Evolutionary conservation across 2,113 vertebrate genomes (phyloP), one percentile per base, ranked within the genome.

Genomic region (Pelobates fuscus): DNA sequence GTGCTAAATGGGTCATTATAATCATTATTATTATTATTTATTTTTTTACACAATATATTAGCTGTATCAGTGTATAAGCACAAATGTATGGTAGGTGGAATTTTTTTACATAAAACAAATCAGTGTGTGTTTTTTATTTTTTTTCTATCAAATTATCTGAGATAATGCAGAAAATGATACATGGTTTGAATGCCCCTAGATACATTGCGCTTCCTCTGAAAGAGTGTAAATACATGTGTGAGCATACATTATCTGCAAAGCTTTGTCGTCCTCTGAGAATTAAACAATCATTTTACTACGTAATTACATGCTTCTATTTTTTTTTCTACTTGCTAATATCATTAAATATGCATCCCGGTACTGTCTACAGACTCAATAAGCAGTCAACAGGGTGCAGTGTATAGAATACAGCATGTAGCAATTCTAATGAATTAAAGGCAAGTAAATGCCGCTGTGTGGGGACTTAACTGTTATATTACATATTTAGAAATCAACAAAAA

Each of bases 231-330:
- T 77, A 77, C 73, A 68, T 77, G 73, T 67, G 64, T 52, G 44
- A 68, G 73, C 73, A 77, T 77, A 68, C 73, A 77, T 77, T 77
- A 77, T 58, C 73, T 77, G 54, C 44, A 25, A 54, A 60, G 67
- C 62, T 68, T 67, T 68, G 43, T 52, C 60, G 18, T 61, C 73
- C 73, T 25, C n/a, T 24, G 73, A 77, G 73, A 77, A 77, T 68
- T 77, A 68, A 68, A 77, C 57, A 77, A 77, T 77, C 46, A 77
- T 77, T 77, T 52, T 32, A 61, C 55, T 68, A 58, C 29, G 25
- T 66, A 77, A 77, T 77, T 77, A 68, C 65, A 77, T 32, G 65
- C 24, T 65, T 43, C 32, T 65, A 17, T 41, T 29, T 67, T 68
- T 58, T 49, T 66, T 57, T 57, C 72, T 57, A 61, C 67, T 49